Conservation (phyloP, 2,113 vertebrate species). For the Crypturellus undulatus region DNA sequence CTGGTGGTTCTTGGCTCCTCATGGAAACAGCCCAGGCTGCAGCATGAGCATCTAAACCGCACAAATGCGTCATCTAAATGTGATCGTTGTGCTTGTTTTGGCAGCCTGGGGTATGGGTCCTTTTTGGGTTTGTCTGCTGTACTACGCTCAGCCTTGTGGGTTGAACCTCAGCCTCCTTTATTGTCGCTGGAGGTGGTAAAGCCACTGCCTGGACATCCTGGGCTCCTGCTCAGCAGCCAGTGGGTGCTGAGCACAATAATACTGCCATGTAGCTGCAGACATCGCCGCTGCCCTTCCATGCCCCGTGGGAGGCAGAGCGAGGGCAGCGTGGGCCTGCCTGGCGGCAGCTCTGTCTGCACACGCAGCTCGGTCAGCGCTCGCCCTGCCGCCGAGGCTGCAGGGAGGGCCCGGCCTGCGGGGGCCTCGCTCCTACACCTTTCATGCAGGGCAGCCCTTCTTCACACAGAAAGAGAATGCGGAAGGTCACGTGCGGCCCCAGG, state of each 20-base stretch:
- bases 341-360: too few species aligned
- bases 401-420: neutral
- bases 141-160: neutral
- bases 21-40: neutral
- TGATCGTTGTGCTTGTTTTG: accelerated
- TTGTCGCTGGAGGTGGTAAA: neutral
- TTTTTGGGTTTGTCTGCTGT: neutral
- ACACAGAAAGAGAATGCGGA: neutral
- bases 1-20: neutral
- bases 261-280: too few species aligned
- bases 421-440: neutral
- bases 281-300: too few species aligned
- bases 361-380: neutral
- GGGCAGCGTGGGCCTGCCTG: neutral
- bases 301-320: neutral
- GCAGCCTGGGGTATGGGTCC: neutral
- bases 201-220: neutral
- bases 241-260: too few species aligned
- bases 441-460: too few species aligned
- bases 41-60: neutral
- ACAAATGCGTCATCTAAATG: too few species aligned
- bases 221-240: neutral
- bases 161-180: neutral
- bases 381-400: neutral
- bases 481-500: neutral